Evolutionary conservation across 2,888 invertebrate genomes (phyloP), one percentile per base, ranked within the genome.

Genomic region (Ganaspis brasiliensis): DNA sequence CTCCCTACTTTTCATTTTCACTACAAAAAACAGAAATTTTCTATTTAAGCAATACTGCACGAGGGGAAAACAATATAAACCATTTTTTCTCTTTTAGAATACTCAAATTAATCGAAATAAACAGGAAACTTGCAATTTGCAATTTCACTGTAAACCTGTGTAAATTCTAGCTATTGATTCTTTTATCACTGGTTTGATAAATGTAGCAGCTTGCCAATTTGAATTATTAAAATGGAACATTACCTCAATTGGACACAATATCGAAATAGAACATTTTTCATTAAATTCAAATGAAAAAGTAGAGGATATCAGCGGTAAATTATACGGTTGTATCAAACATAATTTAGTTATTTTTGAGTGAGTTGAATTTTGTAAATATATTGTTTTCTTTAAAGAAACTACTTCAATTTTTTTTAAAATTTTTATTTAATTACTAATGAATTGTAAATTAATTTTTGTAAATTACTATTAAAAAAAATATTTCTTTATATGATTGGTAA

Each of bases 111-210:
- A n/a, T n/a, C n/a, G n/a, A n/a, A n/a, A n/a, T n/a, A n/a, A n/a
- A n/a, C n/a, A n/a, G n/a, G n/a, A n/a, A n/a, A n/a, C n/a, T n/a
- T n/a, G n/a, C n/a, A n/a, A n/a, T n/a, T n/a, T n/a, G n/a, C n/a
- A n/a, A n/a, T n/a, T n/a, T n/a, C n/a, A n/a, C n/a, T n/a, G n/a
- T n/a, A n/a, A n/a, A n/a, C n/a, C n/a, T n/a, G n/a, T n/a, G n/a
- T n/a, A 87, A 89, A n/a, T n/a, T 56, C 80, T 89, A 4, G 88
- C 86, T 1, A 82, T 89, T 72, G 89, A 89, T 31, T 86, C 86
- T 10, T 72, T 89, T 35, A 81, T 87, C 16, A 86, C 86, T 0
- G 88, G 88, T 61, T 70, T 89, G 8, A 82, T 89, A 1, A 83
- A 78, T 14, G 81, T 86, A 4, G 84, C 86, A 6, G 88, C 87